Evolutionary conservation across 1,140 invertebrate genomes (phyloP).

Genomic region (Zeugodacus cucurbitae): DNA sequence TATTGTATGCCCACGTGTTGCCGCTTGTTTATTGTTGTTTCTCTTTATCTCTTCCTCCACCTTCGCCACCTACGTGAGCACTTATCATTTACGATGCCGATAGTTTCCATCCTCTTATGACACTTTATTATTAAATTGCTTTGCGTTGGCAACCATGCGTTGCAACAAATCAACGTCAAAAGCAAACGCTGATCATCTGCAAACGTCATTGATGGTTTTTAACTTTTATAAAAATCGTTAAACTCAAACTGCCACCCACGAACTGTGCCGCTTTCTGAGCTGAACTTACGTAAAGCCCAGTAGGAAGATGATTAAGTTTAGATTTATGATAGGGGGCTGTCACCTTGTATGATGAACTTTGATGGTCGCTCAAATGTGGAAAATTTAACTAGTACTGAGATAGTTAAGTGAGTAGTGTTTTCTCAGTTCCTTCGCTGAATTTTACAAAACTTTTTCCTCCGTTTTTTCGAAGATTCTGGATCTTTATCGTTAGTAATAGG

Average conservation of each 20-base stretch:
- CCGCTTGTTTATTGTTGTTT: not conserved
- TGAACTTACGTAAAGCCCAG: not conserved
- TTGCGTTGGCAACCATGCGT: not conserved
- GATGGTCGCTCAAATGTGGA: too few species aligned
- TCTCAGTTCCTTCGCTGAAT: too few species aligned
- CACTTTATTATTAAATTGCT: not conserved
- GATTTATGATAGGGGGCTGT: too few species aligned
- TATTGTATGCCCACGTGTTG: not conserved
- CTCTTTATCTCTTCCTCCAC: not conserved
- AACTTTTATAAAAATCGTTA: not conserved
- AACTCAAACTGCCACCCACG: slow-evolving; percentile 7
- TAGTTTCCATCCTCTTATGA: slow-evolving; percentile 12
- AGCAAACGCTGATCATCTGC: not conserved
- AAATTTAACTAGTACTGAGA: too few species aligned
- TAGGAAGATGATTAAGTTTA: too few species aligned
- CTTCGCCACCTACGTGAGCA: not conserved
- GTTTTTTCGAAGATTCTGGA: too few species aligned
- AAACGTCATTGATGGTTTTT: not conserved
- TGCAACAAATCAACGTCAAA: slow-evolving; percentile 16
- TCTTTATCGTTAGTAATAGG: too few species aligned
- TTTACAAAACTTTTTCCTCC: too few species aligned
- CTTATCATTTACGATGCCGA: not conserved
- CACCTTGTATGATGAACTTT: too few species aligned
- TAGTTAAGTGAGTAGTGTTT: too few species aligned
- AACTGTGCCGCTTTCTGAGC: not conserved